Percentiles rank a stretch among this genome's conserved stretches.
Conservation (phyloP, 2,888 invertebrate genomes). For the Diloba caeruleocephala region DNA sequence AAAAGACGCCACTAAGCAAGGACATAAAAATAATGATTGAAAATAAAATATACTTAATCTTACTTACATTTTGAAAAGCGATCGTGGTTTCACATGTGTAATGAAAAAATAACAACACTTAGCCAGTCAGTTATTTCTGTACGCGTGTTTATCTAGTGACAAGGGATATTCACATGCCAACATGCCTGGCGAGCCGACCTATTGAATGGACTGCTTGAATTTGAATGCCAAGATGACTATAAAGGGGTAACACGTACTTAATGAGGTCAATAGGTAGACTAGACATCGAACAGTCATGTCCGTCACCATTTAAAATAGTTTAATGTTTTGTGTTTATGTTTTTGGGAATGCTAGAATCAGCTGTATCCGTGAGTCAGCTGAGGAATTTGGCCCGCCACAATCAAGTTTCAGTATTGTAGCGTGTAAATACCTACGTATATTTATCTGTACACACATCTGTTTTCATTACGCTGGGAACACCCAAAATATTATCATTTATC, state of each 20-base stretch:
- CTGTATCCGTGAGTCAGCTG: slow-evolving; percentile 32
- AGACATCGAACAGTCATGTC: slow-evolving; percentile 9
- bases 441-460: too few relatives aligned
- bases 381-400: slow-evolving; percentile 32
- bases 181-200: slow-evolving; percentile 19
- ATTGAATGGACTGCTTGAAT: slow-evolving; percentile 39
- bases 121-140: slow-evolving; percentile 39
- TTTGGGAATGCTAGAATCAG: slow-evolving; percentile 26
- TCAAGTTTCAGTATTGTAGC: slow-evolving; percentile 11
- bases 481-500: too few relatives aligned
- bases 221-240: slow-evolving; percentile 36
- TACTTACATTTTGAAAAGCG: slow-evolving; percentile 46
- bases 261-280: slow-evolving; percentile 21
- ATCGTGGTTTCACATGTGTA: slow-evolving; percentile 26
- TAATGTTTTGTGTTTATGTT: slow-evolving; percentile 25
- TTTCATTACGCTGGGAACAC: too few relatives aligned
- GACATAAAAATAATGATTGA: slow-evolving; percentile 27
- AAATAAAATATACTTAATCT: slow-evolving; percentile 6
- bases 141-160: slow-evolving; percentile 45
- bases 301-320: slow-evolving; percentile 10
- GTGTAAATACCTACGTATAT: slow-evolving; percentile 15
- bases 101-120: slow-evolving; percentile 34
- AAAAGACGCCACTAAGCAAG: slow-evolving; percentile 27
- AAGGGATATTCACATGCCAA: slow-evolving; percentile 47
- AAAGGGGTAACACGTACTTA: slow-evolving; percentile 20